phyloP scores from a whole-genome alignment of 2,888 invertebrate species.

The Sesia apiformis region DNA sequence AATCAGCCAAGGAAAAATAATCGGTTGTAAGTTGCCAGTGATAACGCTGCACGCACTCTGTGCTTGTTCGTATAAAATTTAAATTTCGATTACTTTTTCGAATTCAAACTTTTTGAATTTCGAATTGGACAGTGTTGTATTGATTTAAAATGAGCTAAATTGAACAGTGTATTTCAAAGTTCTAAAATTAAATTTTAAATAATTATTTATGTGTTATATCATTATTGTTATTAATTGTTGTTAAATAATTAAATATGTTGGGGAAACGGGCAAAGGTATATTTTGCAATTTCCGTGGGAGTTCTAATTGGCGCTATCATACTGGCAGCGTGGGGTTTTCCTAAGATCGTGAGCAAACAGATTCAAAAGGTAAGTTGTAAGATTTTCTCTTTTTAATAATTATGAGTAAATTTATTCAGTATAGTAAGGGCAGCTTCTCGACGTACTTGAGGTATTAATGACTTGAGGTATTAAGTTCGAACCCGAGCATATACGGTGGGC shows the following conservation, averaged over 20 bases:
- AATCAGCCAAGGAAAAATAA: not conserved
- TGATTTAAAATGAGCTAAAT: not conserved
- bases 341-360: conserved; percentile 52
- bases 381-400: not conserved
- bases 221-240: not conserved
- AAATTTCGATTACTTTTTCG: not conserved
- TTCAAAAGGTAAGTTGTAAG: conserved; percentile 54
- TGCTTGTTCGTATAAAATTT: not conserved
- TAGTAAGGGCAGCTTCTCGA: too few species aligned
- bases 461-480: too few species aligned
- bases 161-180: not conserved
- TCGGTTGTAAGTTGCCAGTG: not conserved
- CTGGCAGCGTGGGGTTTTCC: conserved; percentile 67
- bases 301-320: conserved; percentile 48
- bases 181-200: not conserved
- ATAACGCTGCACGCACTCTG: not conserved
- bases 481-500: too few species aligned
- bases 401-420: too few species aligned
- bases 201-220: not conserved
- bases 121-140: not conserved
- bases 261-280: conserved; percentile 43
- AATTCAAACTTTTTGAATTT: not conserved
- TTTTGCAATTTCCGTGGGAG: conserved; percentile 40
- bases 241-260: conserved; percentile 31
- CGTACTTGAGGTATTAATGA: too few species aligned